A percentile compares a stretch with the other conserved stretches of the same genome.
Evolutionary conservation across 2,113 vertebrate genomes (phyloP).

Genomic region (Sorex araneus): DNA sequence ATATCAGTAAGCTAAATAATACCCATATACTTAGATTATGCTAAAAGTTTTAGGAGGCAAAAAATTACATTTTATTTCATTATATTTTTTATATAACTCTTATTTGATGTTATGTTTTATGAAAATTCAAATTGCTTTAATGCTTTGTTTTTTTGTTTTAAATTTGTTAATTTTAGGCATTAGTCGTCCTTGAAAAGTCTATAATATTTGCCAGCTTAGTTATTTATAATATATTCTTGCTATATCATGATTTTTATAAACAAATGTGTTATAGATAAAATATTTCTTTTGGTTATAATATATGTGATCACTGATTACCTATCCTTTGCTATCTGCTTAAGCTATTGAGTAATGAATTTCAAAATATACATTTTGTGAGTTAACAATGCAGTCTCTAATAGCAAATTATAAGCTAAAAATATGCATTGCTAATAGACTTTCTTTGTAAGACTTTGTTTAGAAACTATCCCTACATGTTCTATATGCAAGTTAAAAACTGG

Average conservation of each 20-base stretch:
- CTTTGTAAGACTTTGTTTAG: slow-evolving; percentile 14
- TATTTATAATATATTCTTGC: slow-evolving; percentile 75
- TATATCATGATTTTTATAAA: slow-evolving; percentile 73
- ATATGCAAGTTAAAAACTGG: neutral
- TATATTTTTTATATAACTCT: slow-evolving; percentile 79
- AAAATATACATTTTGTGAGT: slow-evolving; percentile 27
- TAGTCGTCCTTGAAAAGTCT: slow-evolving; percentile 86
- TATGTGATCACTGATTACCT: neutral
- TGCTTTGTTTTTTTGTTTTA: slow-evolving; percentile 80
- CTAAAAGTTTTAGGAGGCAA: slow-evolving; percentile 17
- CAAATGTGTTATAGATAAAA: slow-evolving; percentile 44
- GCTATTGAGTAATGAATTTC: slow-evolving; percentile 38
- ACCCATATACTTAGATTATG: neutral
- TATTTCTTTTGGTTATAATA: slow-evolving; percentile 65
- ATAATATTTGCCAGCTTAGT: slow-evolving; percentile 81
- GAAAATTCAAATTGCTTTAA: slow-evolving; percentile 82
- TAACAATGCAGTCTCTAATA: neutral
- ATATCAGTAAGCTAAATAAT: slow-evolving; percentile 30
- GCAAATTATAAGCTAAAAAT: neutral
- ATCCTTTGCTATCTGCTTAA: slow-evolving; percentile 44
- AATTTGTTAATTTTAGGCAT: slow-evolving; percentile 86
- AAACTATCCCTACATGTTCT: neutral
- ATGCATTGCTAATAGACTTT: neutral
- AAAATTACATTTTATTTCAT: slow-evolving; percentile 72
- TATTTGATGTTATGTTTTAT: slow-evolving; percentile 80